Evolutionary conservation across 1,140 invertebrate species (phyloP).

Genomic region (Panulirus ornatus): DNA sequence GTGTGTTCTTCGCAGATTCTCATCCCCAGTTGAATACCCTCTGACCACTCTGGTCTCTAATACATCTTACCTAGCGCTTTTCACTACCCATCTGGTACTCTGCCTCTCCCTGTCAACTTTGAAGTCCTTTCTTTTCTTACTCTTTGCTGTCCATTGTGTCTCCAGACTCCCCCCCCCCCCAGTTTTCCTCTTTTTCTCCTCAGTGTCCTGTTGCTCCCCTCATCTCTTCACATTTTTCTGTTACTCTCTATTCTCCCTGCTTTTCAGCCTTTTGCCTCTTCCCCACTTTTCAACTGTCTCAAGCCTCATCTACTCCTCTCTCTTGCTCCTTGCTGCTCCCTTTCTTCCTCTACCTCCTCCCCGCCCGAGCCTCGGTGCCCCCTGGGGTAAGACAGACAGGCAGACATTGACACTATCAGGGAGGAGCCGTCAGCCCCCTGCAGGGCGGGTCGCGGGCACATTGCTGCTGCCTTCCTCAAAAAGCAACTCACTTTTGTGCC

Average conservation of each 20-base stretch:
- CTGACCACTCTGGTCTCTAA: neutral
- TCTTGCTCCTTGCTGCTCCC: neutral
- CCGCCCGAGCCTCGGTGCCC: neutral
- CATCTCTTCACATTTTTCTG: neutral
- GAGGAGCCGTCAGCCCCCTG: neutral
- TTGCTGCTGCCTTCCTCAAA: neutral
- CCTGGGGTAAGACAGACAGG: neutral
- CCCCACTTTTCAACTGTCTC: neutral
- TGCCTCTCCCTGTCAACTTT: neutral
- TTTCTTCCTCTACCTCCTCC: neutral
- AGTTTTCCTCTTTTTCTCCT: neutral
- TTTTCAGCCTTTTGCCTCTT: neutral
- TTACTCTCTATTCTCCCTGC: neutral
- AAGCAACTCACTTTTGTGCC: neutral
- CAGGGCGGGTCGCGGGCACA: neutral
- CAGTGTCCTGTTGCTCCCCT: too few relatives aligned
- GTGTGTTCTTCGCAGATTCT: neutral
- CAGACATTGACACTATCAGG: constrained; percentile 1
- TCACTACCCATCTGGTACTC: neutral
- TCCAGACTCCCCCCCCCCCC: neutral
- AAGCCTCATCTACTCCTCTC: neutral
- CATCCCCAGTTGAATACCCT: neutral
- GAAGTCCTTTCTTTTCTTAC: neutral
- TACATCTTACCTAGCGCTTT: neutral
- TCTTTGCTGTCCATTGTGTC: neutral